phyloP scores from a whole-genome alignment of 2,113 vertebrate species.

The Lepus timidus region DNA sequence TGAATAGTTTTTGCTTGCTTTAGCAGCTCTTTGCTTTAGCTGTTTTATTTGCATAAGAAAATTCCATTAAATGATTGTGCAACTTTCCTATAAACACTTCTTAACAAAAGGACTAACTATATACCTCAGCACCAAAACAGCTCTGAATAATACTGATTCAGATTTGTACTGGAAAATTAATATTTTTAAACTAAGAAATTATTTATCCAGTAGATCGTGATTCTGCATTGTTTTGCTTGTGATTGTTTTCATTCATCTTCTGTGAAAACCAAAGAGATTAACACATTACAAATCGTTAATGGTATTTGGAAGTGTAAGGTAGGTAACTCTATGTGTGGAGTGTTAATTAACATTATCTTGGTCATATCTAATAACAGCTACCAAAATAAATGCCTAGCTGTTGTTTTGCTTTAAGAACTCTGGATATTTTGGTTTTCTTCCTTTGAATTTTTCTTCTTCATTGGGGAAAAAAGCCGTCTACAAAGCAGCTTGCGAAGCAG shows the following conservation, averaged over 20 bases:
- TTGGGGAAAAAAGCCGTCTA: not conserved
- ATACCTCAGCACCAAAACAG: not conserved
- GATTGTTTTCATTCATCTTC: not conserved
- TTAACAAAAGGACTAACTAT: not conserved
- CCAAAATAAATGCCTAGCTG: not conserved
- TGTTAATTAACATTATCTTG: not conserved
- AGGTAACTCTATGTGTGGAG: not conserved
- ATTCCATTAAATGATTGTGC: slow-evolving; percentile 24
- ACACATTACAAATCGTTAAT: not conserved
- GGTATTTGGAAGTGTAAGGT: not conserved
- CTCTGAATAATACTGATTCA: not conserved
- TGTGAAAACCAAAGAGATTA: not conserved
- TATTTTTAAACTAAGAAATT: slow-evolving; percentile 24
- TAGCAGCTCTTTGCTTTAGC: not conserved
- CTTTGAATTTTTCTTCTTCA: not conserved
- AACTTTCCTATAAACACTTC: slow-evolving; percentile 8
- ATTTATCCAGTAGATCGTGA: not conserved
- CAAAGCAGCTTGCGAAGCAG: not conserved
- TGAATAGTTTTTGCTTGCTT: slow-evolving; percentile 40
- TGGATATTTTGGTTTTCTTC: not conserved
- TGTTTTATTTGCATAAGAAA: slow-evolving; percentile 61
- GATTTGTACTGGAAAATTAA: slow-evolving; percentile 10
- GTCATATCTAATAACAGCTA: not conserved
- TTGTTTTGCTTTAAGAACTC: not conserved
- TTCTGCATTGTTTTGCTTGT: not conserved